phyloP scores from a whole-genome alignment of 2,113 vertebrate species.

The Gopherus flavomarginatus region DNA sequence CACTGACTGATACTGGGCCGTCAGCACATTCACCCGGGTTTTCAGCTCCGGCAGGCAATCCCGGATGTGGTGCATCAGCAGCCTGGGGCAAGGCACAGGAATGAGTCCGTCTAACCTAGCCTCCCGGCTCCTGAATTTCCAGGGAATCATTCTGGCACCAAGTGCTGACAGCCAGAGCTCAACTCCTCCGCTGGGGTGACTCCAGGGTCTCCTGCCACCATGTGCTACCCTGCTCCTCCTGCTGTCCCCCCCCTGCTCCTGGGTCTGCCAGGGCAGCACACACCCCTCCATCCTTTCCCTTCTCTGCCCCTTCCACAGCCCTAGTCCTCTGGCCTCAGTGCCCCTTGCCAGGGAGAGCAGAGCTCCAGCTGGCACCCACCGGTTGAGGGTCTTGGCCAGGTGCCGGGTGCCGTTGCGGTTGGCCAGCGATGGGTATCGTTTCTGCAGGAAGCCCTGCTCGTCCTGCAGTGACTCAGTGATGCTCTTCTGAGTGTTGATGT shows the following conservation, averaged over 20 bases:
- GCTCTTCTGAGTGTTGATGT: constrained; percentile 83
- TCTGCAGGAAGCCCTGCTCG: constrained; percentile 84
- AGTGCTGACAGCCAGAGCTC: no score
- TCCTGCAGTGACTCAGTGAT: constrained; percentile 75
- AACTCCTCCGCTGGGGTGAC: no score
- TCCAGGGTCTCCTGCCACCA: no score
- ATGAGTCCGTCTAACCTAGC: not conserved
- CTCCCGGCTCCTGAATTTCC: no score
- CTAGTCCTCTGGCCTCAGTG: no score
- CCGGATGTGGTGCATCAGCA: constrained; percentile 86
- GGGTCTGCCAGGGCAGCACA: no score
- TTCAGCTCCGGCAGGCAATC: constrained; percentile 85
- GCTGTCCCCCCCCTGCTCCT: no score
- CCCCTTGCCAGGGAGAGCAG: no score
- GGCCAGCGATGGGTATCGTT: constrained; percentile 83
- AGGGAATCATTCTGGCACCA: no score
- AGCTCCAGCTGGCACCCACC: not conserved
- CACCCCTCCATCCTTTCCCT: no score
- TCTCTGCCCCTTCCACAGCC: no score
- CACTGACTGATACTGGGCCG: constrained; percentile 81
- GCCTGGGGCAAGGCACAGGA: constrained; percentile 6
- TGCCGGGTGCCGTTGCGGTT: constrained; percentile 79
- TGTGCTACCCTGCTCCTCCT: no score
- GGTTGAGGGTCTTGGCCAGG: constrained; percentile 83
- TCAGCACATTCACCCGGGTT: constrained; percentile 81